Evolutionary conservation across 2,797 vertebrate species (phyloP).

Genomic region (Gymnothorax reevesii): DNA sequence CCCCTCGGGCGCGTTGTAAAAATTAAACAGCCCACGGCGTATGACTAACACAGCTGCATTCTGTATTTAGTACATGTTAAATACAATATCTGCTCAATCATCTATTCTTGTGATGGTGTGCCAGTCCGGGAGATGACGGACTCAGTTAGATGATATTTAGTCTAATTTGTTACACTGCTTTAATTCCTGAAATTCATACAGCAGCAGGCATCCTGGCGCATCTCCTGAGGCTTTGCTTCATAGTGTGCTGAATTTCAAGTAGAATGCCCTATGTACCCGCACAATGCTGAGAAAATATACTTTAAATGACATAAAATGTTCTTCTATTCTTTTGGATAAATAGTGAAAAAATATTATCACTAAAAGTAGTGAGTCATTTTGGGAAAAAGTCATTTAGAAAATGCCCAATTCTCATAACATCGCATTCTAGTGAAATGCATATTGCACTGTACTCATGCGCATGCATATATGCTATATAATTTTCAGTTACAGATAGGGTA

Average conservation of each 20-base stretch:
- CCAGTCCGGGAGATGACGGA: not conserved
- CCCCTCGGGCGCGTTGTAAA: slow-evolving; percentile 6
- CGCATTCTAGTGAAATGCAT: not conserved
- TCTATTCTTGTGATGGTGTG: not conserved
- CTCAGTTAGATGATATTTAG: not conserved
- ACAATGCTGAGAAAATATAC: not conserved
- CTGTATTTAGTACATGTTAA: not conserved
- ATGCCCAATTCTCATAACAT: slow-evolving; percentile 7
- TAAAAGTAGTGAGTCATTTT: not conserved
- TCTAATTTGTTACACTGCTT: not conserved
- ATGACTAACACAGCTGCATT: not conserved
- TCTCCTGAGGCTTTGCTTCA: not conserved
- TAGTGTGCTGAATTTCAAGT: not conserved
- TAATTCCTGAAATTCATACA: not conserved
- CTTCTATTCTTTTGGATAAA: not conserved
- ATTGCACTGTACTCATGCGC: slow-evolving; percentile 14
- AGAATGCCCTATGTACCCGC: not conserved
- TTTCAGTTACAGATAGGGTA: not conserved
- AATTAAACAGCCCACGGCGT: not conserved
- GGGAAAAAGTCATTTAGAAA: not conserved
- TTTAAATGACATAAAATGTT: not conserved
- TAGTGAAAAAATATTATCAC: not conserved
- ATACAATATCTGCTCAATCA: slow-evolving; percentile 22
- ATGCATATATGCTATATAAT: not conserved
- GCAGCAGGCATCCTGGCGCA: not conserved